Conservation (phyloP, 2,113 vertebrate genomes). For the Larimichthys polyactis region DNA sequence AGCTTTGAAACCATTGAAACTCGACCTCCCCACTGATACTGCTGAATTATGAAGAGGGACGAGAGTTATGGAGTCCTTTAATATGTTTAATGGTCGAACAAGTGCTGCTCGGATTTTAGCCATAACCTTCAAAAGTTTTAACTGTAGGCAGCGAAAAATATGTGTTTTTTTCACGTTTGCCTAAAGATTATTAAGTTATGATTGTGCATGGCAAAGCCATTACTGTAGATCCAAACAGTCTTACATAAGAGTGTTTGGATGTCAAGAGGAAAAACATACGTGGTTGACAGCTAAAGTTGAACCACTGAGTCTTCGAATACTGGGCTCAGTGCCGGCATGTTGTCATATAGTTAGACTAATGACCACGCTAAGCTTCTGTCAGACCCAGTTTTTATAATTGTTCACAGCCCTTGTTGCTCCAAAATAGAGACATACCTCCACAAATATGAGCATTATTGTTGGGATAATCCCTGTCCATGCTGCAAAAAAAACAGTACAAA, state of each 20-base stretch:
- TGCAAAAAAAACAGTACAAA: conserved; percentile 19
- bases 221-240: conserved; percentile 38
- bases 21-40: conserved; percentile 37
- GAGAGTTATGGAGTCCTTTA: conserved; percentile 43
- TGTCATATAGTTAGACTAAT: conserved; percentile 54
- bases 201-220: conserved; percentile 50
- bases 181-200: conserved; percentile 43
- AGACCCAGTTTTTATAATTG: conserved; percentile 31
- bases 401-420: conserved; percentile 21
- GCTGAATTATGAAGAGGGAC: conserved; percentile 51
- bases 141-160: neutral
- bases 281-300: conserved; percentile 26
- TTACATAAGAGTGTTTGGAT: conserved; percentile 51
- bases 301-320: conserved; percentile 8
- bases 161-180: conserved; percentile 44
- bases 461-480: conserved; percentile 14
- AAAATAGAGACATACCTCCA: conserved; percentile 20
- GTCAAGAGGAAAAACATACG: conserved; percentile 37
- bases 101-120: conserved; percentile 48
- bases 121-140: conserved; percentile 31
- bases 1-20: conserved; percentile 63
- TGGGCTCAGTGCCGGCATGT: conserved; percentile 47
- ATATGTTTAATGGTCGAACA: conserved; percentile 53
- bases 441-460: conserved; percentile 15
- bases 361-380: conserved; percentile 48